Conservation (phyloP, 2,888 invertebrate species). For the Nomada lathburiana region DNA sequence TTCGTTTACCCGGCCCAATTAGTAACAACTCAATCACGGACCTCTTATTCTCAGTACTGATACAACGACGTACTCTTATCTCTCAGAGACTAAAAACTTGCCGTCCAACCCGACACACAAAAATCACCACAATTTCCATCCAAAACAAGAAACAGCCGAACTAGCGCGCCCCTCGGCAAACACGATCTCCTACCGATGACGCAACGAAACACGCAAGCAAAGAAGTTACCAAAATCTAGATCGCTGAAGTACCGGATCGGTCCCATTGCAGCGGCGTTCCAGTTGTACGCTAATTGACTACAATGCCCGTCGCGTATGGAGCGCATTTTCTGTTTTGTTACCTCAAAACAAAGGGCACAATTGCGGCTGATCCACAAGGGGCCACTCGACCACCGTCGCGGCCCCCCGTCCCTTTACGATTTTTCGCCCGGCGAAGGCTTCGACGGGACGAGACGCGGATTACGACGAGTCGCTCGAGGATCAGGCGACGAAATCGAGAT, state of each 20-base stretch:
- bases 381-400: constrained; percentile 66
- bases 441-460: constrained; percentile 37
- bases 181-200: background rate
- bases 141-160: constrained; percentile 6
- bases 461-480: constrained; percentile 53
- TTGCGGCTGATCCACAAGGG: constrained; percentile 73
- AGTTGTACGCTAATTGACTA: constrained; percentile 81
- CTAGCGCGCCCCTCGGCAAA: background rate
- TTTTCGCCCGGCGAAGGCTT: constrained; percentile 33
- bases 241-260: constrained; percentile 25
- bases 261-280: constrained; percentile 43
- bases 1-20: too few species aligned
- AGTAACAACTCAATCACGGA: too few species aligned
- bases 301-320: constrained; percentile 79
- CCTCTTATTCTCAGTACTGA: too few species aligned
- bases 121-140: background rate
- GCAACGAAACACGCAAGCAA: constrained; percentile 14
- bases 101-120: too few species aligned
- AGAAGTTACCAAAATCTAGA: constrained; percentile 58
- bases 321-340: constrained; percentile 84
- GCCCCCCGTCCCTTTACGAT: constrained; percentile 21
- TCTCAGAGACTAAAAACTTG: too few species aligned
- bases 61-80: too few species aligned
- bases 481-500: constrained; percentile 72
- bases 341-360: constrained; percentile 83